Base-by-base conservation (phyloP, 2,113 vertebrate species). In the Semnopithecus entellus region DNA sequence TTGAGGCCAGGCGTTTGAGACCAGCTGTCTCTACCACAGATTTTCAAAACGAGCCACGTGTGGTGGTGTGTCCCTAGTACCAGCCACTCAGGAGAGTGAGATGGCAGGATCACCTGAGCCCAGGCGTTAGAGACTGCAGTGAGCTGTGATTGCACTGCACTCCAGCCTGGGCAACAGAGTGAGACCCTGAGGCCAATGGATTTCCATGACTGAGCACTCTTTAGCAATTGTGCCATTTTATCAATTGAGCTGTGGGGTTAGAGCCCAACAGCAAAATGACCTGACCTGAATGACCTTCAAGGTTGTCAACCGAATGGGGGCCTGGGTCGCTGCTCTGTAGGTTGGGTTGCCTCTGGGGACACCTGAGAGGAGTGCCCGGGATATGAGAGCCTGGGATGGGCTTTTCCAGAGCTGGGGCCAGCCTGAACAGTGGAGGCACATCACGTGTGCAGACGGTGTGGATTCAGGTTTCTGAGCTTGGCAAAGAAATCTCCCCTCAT, bases 371-470 rank as follows among this genome's bases (percentile, higher is more conserved):
- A 27, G 61, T 5, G 30, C 45, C 14, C 25, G 3, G 52, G 59
- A 72, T 38, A 0, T n/a, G 22, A 30, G 79, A 38, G 5, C 38
- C 73, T 38, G 0, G 59, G 70, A 17, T 1, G 25, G 68, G 76
- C 27, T 16, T 55, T 72, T 25, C 12, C 27, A 64, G 61, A 32
- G 61, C 27, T 64, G 27, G 30, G 27, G 57, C 40, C 10, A 8
- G 17, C 52, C 61, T 6, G 2, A 3, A 0, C 1, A 0, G n/a
- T 2, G 27, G 10, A 59, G 16, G 8, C 14, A 0, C 0, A 0
- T 13, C 4, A 0, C 1, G 6, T 3, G 17, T 2, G 52, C 2
- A 3, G 25, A 6, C 10, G 0, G 18, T 3, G 13, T 38, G 27
- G 38, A n/a, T 5, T 48, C 32, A 0, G 30, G 50, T 1, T 4